phyloP scores from a whole-genome alignment of 2,797 vertebrate genomes.

The Euphonia xanthogaster region DNA sequence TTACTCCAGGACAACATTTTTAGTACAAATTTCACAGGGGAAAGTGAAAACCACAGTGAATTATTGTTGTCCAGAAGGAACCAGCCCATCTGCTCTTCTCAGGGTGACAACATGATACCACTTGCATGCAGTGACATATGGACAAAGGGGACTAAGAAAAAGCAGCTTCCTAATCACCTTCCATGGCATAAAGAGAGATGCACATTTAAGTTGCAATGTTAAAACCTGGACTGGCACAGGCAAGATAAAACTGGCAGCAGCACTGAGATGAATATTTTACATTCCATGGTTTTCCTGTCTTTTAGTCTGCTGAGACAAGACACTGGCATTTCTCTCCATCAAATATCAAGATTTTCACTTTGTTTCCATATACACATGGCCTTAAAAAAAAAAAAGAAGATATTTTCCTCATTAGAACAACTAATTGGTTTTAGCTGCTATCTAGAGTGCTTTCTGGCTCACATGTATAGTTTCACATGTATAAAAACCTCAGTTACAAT shows the following conservation, averaged over 20 bases:
- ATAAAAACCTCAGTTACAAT: not conserved
- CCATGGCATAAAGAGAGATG: not conserved
- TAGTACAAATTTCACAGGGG: not conserved
- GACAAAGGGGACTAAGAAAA: not conserved
- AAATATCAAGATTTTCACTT: not conserved
- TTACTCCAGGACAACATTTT: not conserved
- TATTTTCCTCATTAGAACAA: not conserved
- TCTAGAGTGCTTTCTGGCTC: not conserved
- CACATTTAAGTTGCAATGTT: not conserved
- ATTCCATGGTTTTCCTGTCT: not conserved
- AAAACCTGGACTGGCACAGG: not conserved
- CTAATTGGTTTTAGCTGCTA: not conserved
- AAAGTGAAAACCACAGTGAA: not conserved
- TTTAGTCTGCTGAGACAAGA: not conserved
- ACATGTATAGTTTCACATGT: accelerated
- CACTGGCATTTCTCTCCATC: accelerated
- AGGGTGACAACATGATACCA: accelerated
- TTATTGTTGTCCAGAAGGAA: not conserved
- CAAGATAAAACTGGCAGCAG: not conserved
- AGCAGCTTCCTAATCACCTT: not conserved
- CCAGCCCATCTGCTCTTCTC: not conserved
- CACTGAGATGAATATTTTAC: not conserved
- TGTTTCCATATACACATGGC: not conserved
- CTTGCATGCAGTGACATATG: not conserved
- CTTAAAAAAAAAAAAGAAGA: not conserved